Conservation (phyloP, 2,113 vertebrate species). For the Arvicanthis niloticus region DNA sequence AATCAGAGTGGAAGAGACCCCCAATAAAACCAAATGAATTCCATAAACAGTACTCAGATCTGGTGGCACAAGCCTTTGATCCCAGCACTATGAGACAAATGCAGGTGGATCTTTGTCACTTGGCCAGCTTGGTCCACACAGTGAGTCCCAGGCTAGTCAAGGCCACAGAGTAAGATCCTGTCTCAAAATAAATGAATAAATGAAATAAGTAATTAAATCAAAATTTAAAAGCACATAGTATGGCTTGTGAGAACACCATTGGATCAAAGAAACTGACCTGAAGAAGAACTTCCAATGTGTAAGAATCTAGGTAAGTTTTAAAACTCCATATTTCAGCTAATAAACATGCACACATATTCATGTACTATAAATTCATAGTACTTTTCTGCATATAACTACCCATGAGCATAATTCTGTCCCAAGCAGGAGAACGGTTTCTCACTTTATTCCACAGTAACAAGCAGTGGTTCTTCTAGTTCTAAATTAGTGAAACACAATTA, state of each 20-base stretch:
- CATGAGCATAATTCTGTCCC: background rate
- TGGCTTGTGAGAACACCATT: background rate
- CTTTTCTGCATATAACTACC: background rate
- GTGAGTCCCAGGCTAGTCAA: background rate
- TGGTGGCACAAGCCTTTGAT: background rate
- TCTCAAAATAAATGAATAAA: background rate
- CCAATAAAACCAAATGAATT: background rate
- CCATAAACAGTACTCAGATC: background rate
- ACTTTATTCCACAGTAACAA: background rate
- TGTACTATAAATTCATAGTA: background rate
- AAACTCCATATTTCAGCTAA: background rate
- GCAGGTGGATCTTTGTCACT: background rate
- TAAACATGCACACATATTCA: background rate
- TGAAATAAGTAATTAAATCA: background rate
- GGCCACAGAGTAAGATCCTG: background rate
- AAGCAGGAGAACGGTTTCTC: background rate
- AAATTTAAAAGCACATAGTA: background rate
- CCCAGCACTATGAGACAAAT: background rate
- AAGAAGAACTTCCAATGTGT: background rate
- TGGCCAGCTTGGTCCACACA: background rate
- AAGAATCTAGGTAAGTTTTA: background rate
- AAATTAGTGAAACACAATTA: background rate
- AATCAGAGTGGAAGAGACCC: rapidly evolving
- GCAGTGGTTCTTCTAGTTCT: background rate
- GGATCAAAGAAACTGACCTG: background rate